Evolutionary conservation across 2,797 vertebrate genomes (phyloP).

Genomic region (Hafferia zeledoni): DNA sequence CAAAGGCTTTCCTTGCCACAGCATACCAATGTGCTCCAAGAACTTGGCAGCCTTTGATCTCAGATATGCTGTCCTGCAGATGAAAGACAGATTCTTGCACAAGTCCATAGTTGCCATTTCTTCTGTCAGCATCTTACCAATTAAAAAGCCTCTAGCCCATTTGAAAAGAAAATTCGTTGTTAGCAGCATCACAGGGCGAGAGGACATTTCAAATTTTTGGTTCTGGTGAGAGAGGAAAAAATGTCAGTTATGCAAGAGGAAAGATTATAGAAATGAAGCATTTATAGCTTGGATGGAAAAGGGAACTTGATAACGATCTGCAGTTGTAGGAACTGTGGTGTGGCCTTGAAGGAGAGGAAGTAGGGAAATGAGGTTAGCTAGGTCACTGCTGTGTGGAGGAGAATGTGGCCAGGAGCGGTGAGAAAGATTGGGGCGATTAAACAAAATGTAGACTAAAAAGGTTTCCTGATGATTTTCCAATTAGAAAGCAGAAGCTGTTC

Average conservation of each 20-base stretch:
- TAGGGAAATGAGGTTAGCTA: accelerated
- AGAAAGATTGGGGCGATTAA: not conserved
- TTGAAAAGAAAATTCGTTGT: not conserved
- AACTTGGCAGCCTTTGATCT: slow-evolving; percentile 19
- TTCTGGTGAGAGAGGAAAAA: not conserved
- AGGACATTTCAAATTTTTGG: not conserved
- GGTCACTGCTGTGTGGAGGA: not conserved
- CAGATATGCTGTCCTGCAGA: not conserved
- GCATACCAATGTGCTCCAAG: not conserved
- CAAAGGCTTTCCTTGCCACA: not conserved
- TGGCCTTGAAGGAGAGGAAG: not conserved
- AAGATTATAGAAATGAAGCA: not conserved
- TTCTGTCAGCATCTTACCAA: not conserved
- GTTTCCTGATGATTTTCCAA: not conserved
- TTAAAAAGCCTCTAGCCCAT: not conserved
- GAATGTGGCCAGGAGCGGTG: not conserved
- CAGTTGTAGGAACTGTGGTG: not conserved
- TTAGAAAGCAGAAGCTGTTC: not conserved
- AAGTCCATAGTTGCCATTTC: not conserved
- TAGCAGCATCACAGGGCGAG: not conserved
- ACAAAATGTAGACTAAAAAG: not conserved
- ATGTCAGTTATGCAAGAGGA: not conserved
- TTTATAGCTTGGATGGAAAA: not conserved
- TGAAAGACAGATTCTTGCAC: not conserved
- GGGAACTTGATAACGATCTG: not conserved